Base-by-base conservation (phyloP, 2,888 invertebrate species). In the Cordylochernes scorpioides region DNA sequence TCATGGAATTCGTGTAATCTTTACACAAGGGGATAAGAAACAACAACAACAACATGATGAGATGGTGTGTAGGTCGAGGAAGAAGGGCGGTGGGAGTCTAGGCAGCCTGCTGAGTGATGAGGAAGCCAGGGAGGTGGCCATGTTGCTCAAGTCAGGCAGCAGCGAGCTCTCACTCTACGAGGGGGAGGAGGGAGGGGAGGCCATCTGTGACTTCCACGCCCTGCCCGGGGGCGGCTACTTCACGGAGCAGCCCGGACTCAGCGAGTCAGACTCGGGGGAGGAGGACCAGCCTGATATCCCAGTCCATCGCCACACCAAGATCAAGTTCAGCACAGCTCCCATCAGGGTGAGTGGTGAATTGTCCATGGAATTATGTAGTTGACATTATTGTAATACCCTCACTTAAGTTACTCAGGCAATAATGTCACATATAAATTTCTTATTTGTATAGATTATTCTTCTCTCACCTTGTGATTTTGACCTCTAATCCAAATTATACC, bases 151-250 rank as follows among this genome's bases (percentile, higher is more conserved):
- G 13, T 34, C 36, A 3, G 31, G 33, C 31, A 34, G 31, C 24
- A 32, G 29, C 17, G 31, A 29, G n/a, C 30, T 29, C 25, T 34
- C 32, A 15, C 17, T 30, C 7, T 26, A 29, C 15, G 35, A 31
- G n/a, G 34, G 25, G 14, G 28, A 25, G 21, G 37, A 32, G 16
- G 32, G 30, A 18, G 41, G 35, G 21, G 36, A 39, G 28, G 28
- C 26, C n/a, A 28, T 21, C 24, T 34, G 28, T 18, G 31, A 34
- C 6, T 39, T 35, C 27, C 41, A 43, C 25, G 78, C 77, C 53
- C 74, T 74, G 45, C 77, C 78, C 50, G 82, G 82, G 56, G 82
- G 82, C 33, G 80, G 82, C 54, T 82, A 80, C 53, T 82, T 80
- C 68, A 74, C 80, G 56, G 80, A 84, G 63, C 72, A 54, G 15